Percentiles rank a stretch among this genome's conserved stretches.
phyloP scores from a whole-genome alignment of 2,888 invertebrate genomes.

The Campaea margaritaria region DNA sequence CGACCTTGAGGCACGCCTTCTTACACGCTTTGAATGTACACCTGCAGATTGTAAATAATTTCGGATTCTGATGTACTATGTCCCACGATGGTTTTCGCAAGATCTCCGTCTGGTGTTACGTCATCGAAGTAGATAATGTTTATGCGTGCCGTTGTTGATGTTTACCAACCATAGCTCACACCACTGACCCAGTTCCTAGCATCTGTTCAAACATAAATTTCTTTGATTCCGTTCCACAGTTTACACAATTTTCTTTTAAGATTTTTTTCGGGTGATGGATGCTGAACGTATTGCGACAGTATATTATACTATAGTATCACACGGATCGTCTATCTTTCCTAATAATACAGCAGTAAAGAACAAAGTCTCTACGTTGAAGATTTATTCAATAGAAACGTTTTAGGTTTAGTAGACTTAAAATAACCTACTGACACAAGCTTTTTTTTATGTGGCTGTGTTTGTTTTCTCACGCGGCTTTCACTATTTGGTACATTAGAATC shows the following conservation, averaged over 20 bases:
- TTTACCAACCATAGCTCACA: slow-evolving; percentile 69
- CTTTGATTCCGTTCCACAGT: slow-evolving; percentile 56
- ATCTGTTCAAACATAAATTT: slow-evolving; percentile 71
- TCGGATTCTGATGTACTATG: slow-evolving; percentile 61
- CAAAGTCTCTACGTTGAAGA: too few species aligned
- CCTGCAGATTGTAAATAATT: slow-evolving; percentile 65
- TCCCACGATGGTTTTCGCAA: slow-evolving; percentile 66
- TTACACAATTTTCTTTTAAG: slow-evolving; percentile 40
- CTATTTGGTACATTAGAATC: too few species aligned
- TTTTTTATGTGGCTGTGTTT: too few species aligned
- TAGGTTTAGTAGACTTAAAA: too few species aligned
- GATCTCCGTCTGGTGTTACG: slow-evolving; percentile 66
- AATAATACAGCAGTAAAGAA: too few species aligned
- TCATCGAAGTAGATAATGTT: slow-evolving; percentile 69
- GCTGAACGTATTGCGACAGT: slow-evolving; percentile 25
- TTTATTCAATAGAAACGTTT: too few species aligned
- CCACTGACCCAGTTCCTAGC: slow-evolving; percentile 76
- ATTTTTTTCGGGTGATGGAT: slow-evolving; percentile 45
- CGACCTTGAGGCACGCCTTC: slow-evolving; percentile 71
- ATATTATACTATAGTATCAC: slow-evolving; percentile 27
- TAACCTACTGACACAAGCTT: too few species aligned
- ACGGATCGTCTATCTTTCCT: slow-evolving; percentile 30
- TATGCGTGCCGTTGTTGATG: slow-evolving; percentile 68
- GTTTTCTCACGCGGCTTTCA: too few species aligned
- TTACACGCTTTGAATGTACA: slow-evolving; percentile 59